Percentiles rank a stretch among this genome's conserved stretches.
Conservation (phyloP, 2,113 vertebrate species). For the Forbesichthys papilliferus region DNA sequence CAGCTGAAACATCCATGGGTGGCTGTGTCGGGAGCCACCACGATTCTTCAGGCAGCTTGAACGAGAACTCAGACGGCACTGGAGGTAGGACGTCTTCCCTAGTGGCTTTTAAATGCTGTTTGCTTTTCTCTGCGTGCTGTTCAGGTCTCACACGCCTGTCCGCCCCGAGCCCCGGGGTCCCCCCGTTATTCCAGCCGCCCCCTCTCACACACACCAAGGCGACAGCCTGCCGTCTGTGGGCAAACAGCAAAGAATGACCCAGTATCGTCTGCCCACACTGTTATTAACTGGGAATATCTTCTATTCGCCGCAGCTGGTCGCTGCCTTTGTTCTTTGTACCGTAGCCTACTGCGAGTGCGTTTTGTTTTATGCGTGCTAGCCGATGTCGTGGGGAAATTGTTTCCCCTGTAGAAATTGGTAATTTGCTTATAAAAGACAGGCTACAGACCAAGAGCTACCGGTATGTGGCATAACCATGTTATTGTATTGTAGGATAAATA, state of each 20-base stretch:
- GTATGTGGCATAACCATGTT: too few species aligned
- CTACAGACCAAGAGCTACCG: too few species aligned
- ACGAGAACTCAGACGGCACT: conserved; percentile 95
- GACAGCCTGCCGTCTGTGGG: too few species aligned
- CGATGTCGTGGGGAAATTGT: conserved; percentile 17
- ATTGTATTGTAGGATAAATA: too few species aligned
- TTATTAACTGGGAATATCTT: conserved; percentile 16
- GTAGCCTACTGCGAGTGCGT: background rate
- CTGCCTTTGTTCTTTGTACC: conserved; percentile 39
- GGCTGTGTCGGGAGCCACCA: conserved; percentile 98
- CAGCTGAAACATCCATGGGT: conserved; percentile 88
- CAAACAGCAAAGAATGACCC: background rate
- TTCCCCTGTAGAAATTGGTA: too few species aligned
- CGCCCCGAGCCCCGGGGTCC: too few species aligned
- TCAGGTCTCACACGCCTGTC: conserved; percentile 14
- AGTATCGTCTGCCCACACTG: conserved; percentile 9
- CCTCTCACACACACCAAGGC: too few species aligned
- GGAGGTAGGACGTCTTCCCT: conserved; percentile 80
- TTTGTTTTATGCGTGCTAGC: conserved; percentile 41
- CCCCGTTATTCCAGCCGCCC: too few species aligned
- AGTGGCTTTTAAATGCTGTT: background rate
- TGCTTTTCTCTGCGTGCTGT: conserved; percentile 48
- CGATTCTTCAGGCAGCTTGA: conserved; percentile 95
- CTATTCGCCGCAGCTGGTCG: conserved; percentile 2
- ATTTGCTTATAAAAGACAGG: too few species aligned